Percentiles rank a stretch among this genome's conserved stretches.
phyloP scores from a whole-genome alignment of 2,888 invertebrate genomes.

The Melangyna quadrimaculata region DNA sequence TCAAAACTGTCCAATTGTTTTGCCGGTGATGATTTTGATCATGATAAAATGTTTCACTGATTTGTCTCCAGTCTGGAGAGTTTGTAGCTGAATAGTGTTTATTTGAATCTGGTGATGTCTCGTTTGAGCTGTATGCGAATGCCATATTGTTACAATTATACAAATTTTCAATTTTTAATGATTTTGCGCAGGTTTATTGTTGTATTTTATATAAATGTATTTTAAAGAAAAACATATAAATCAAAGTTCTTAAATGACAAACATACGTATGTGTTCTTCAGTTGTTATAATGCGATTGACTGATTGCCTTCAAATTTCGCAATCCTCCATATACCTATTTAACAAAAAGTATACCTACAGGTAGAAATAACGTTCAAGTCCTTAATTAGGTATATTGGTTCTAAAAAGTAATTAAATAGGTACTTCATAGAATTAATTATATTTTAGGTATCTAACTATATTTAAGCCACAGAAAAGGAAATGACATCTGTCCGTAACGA shows the following conservation, averaged over 20 bases:
- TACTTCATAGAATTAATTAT: neutral
- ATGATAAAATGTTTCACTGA: neutral
- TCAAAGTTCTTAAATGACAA: too few relatives aligned
- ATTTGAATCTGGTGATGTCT: neutral
- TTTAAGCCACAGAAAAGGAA: neutral
- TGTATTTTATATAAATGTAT: neutral
- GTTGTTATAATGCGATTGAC: neutral
- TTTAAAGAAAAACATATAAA: neutral
- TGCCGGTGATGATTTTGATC: neutral
- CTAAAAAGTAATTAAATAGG: neutral
- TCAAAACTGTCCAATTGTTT: neutral
- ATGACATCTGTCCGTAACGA: too few relatives aligned
- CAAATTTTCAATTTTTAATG: neutral
- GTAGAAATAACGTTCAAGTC: neutral
- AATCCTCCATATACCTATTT: neutral
- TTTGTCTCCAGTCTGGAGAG: neutral
- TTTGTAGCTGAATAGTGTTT: neutral
- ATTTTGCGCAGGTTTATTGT: neutral
- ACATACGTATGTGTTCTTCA: neutral
- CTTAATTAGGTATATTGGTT: neutral
- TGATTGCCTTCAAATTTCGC: neutral
- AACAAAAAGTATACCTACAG: neutral
- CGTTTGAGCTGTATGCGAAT: neutral
- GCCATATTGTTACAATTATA: neutral
- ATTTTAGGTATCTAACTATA: neutral